Conservation (phyloP, 2,888 invertebrate species). For the Pomacea canaliculata region DNA sequence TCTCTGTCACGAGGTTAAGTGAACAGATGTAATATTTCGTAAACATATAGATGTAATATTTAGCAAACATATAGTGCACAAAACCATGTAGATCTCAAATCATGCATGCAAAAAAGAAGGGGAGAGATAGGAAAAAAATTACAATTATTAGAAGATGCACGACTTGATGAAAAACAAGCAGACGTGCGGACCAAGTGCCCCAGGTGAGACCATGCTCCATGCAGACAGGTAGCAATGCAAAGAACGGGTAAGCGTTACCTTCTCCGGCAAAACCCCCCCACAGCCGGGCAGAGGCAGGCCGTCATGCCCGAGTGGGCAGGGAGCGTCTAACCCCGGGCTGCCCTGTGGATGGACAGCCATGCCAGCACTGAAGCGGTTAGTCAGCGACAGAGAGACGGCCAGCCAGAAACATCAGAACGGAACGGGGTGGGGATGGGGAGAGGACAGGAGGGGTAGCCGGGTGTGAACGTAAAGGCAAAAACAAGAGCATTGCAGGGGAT, state of each 20-base stretch:
- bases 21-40: too few species aligned
- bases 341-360: slow-evolving; percentile 73
- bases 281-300: slow-evolving; percentile 96
- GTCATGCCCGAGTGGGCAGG: slow-evolving; percentile 96
- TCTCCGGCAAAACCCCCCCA: slow-evolving; percentile 79
- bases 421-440: background rate
- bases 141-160: too few species aligned
- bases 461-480: too few species aligned
- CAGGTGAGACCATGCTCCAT: background rate
- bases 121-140: too few species aligned
- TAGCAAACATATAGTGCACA: too few species aligned
- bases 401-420: background rate
- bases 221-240: background rate
- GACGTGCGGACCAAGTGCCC: background rate
- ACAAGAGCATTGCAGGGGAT: background rate
- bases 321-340: slow-evolving; percentile 96
- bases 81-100: background rate
- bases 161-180: background rate
- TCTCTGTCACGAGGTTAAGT: too few species aligned
- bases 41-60: too few species aligned
- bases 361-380: background rate
- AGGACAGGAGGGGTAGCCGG: background rate
- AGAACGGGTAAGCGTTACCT: slow-evolving; percentile 27
- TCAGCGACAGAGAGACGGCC: background rate
- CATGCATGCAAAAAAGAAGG: slow-evolving; percentile 13